These are phyloP conservation scores for Melanotus villosus DNA, from an alignment of 2,888 invertebrate species.

Conservation along the genomic window DNA sequence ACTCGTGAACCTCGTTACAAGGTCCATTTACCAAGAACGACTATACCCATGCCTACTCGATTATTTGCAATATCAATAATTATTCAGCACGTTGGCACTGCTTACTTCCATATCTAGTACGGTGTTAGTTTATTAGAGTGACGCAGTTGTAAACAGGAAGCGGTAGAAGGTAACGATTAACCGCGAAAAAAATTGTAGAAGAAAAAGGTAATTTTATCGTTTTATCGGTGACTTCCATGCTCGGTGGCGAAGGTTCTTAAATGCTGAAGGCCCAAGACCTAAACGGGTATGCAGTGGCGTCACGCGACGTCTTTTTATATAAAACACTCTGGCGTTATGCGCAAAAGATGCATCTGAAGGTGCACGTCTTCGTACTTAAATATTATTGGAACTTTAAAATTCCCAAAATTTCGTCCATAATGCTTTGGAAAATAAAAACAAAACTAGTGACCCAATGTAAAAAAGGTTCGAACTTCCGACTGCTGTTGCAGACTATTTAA, in stretches of 20 bases:
- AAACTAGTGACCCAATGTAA: no score
- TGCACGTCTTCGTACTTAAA: no score
- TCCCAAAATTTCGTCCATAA: no score
- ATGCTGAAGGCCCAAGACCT: background rate
- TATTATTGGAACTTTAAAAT: no score
- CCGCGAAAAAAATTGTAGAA: background rate
- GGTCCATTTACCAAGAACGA: background rate
- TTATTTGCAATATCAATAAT: background rate
- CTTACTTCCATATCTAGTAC: background rate
- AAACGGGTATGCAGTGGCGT: no score
- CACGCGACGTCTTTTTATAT: background rate
- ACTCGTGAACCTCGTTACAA: constrained; percentile 3
- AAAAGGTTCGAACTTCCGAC: no score
- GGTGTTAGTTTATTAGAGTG: no score
- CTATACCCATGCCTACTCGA: background rate
- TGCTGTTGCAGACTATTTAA: no score
- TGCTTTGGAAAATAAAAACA: no score
- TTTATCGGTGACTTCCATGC: constrained; percentile 6
- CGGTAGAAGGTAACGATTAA: no score
- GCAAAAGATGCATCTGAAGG: no score
- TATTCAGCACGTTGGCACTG: background rate
- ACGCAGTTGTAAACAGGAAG: background rate
- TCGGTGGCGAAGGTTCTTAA: background rate
- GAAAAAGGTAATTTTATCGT: background rate
- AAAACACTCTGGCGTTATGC: no score